Evolutionary conservation across 2,797 vertebrate species (phyloP).

Genomic region (Crypturellus tataupa): DNA sequence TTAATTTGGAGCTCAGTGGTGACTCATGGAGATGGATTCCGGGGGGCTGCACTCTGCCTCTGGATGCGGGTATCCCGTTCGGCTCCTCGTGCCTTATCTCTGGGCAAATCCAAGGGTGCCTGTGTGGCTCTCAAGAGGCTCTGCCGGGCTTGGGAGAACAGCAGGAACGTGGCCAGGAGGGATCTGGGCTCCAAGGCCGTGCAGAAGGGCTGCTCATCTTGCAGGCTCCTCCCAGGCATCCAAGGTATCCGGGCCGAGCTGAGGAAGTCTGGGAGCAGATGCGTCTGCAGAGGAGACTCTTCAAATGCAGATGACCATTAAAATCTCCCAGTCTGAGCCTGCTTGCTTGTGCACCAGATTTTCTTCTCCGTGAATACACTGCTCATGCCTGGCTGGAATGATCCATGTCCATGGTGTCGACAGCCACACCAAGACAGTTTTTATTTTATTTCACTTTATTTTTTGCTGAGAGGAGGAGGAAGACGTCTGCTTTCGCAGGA

Average conservation of each 20-base stretch:
- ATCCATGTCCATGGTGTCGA: too few species aligned
- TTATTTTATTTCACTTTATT: too few species aligned
- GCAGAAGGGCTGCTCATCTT: not conserved
- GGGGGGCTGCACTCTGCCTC: not conserved
- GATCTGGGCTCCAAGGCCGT: not conserved
- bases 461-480: too few species aligned
- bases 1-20: not conserved
- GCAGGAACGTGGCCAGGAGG: not conserved
- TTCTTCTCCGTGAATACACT: not conserved
- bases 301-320: not conserved
- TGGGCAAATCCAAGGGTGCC: not conserved
- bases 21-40: not conserved
- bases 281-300: not conserved
- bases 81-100: not conserved
- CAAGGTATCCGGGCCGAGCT: not conserved
- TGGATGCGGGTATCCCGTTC: not conserved
- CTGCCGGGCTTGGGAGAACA: not conserved
- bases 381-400: too few species aligned
- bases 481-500: not conserved
- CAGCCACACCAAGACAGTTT: too few species aligned
- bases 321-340: not conserved
- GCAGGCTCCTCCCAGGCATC: rapidly evolving
- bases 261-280: too few species aligned
- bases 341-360: too few species aligned
- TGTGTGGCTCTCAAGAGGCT: not conserved